phyloP scores from a whole-genome alignment of 2,888 invertebrate species.

The Invenusta paracnida region DNA sequence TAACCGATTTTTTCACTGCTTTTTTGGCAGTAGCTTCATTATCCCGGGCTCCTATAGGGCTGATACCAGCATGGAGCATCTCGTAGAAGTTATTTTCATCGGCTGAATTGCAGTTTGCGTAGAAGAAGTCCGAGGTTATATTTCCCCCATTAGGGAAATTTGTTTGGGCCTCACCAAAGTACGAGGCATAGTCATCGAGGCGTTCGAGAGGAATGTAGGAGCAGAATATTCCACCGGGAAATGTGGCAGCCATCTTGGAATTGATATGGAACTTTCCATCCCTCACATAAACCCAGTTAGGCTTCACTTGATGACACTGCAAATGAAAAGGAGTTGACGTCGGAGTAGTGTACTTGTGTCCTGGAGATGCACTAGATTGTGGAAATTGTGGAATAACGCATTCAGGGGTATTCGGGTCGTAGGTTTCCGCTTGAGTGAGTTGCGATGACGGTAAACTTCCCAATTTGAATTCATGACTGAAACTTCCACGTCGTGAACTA shows the following conservation, averaged over 20 bases:
- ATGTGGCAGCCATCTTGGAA: background rate
- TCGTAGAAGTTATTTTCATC: conserved; percentile 63
- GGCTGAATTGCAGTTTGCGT: background rate
- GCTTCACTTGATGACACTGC: background rate
- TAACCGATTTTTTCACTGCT: conserved; percentile 50
- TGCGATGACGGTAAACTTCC: background rate
- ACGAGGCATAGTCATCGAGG: background rate
- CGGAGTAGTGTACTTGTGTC: background rate
- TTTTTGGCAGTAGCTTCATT: background rate
- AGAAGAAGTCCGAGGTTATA: background rate
- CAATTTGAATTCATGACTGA: background rate
- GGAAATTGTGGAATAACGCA: background rate
- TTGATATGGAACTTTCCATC: background rate
- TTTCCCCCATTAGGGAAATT: background rate
- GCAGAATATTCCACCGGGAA: background rate
- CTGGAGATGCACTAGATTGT: too few species aligned
- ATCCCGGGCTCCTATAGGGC: conserved; percentile 45
- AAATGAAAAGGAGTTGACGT: background rate
- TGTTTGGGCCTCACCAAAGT: background rate
- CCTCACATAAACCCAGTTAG: background rate
- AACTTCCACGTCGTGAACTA: too few species aligned
- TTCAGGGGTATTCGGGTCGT: background rate
- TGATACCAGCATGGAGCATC: conserved; percentile 67
- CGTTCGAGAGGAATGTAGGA: background rate
- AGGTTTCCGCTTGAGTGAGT: too few species aligned